These are phyloP conservation scores for Hozukius guyotensis DNA, from an alignment of 2,797 vertebrate species.

Conservation along the genomic window DNA sequence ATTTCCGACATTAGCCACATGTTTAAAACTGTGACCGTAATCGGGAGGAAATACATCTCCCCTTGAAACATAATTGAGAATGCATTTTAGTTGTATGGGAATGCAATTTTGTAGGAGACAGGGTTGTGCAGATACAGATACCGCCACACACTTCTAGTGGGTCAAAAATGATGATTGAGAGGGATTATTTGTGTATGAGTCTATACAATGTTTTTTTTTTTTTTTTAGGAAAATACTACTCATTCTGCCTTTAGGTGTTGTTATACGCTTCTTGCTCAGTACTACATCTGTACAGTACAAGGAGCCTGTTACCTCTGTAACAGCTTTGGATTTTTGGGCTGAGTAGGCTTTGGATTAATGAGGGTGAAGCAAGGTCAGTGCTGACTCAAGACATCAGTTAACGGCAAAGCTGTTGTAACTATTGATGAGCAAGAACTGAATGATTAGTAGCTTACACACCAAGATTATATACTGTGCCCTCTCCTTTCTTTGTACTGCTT, in stretches of 20 bases:
- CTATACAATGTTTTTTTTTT: not conserved
- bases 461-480: constrained; percentile 25
- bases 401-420: constrained; percentile 43
- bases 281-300: not conserved
- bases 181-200: not conserved
- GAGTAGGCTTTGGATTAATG: constrained; percentile 66
- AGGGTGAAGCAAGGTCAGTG: constrained; percentile 59
- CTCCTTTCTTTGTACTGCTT: not conserved
- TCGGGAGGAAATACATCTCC: not conserved
- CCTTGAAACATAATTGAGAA: not conserved
- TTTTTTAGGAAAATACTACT: not conserved
- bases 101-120: not conserved
- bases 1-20: too few species aligned
- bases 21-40: not conserved
- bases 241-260: not conserved
- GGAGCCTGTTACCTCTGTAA: not conserved
- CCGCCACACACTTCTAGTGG: not conserved
- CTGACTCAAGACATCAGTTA: constrained; percentile 59
- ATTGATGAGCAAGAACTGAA: constrained; percentile 56
- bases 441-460: constrained; percentile 43
- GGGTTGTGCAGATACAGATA: not conserved
- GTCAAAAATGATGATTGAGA: not conserved
- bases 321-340: constrained; percentile 48
- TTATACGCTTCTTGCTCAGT: not conserved
- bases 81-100: not conserved